These are phyloP conservation scores for Metaphire vulgaris DNA, from an alignment of 1,140 invertebrate species.

Conservation along the genomic window DNA sequence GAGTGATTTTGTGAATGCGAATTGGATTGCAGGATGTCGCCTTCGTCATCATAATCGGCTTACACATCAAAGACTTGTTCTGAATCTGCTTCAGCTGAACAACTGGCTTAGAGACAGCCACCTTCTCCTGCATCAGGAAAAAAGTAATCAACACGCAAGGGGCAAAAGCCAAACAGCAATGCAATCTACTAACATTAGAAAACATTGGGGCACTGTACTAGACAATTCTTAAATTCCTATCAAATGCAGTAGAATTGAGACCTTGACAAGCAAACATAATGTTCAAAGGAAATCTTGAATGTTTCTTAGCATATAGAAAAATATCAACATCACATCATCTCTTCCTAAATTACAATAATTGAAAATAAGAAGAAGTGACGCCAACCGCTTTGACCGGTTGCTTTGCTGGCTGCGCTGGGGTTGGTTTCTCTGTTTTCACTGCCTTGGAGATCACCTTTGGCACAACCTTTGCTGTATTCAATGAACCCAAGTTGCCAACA, in stretches of 20 bases:
- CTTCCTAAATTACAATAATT: no score
- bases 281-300: no score
- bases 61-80: constrained; percentile 66
- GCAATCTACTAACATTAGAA: no score
- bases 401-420: not conserved
- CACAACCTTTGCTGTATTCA: not conserved
- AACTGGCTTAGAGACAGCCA: not conserved
- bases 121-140: not conserved
- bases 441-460: not conserved
- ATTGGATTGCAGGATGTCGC: constrained; percentile 63
- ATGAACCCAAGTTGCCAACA: not conserved
- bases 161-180: no score
- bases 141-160: no score
- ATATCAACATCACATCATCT: no score
- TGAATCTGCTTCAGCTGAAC: constrained; percentile 51
- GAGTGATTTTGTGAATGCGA: constrained; percentile 56
- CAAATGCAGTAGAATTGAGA: no score
- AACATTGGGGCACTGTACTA: no score
- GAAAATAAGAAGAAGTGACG: no score
- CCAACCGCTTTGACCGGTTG: not conserved
- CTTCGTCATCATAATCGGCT: constrained; percentile 63
- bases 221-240: no score
- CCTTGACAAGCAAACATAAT: no score
- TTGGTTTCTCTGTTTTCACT: not conserved
- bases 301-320: no score